Conservation (phyloP, 2,888 invertebrate species). For the Lasioglossum leucozonium region DNA sequence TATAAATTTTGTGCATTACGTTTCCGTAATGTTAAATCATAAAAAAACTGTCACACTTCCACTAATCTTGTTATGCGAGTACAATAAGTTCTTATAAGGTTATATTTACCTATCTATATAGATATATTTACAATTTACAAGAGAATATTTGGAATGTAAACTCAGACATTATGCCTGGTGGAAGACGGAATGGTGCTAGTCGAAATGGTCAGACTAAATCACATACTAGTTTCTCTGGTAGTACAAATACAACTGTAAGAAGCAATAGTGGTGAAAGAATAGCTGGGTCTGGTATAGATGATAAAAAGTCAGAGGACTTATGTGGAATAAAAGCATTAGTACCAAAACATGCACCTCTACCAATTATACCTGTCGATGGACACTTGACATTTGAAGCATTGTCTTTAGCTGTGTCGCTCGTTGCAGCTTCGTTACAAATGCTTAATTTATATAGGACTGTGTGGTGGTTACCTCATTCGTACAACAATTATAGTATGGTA, state of each 20-base stretch:
- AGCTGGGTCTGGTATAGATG: slow-evolving; percentile 67
- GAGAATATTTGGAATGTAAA: slow-evolving; percentile 41
- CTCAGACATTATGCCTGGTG: slow-evolving; percentile 81
- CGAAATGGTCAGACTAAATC: slow-evolving; percentile 79
- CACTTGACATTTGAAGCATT: slow-evolving; percentile 94
- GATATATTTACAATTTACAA: neutral
- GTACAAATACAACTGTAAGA: slow-evolving; percentile 47
- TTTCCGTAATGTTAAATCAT: neutral
- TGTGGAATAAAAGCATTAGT: slow-evolving; percentile 85
- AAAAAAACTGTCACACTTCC: neutral
- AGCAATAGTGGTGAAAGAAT: slow-evolving; percentile 69
- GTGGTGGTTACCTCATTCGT: slow-evolving; percentile 98
- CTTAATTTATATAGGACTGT: slow-evolving; percentile 97
- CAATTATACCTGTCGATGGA: slow-evolving; percentile 91
- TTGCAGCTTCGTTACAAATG: slow-evolving; percentile 94
- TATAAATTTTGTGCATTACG: neutral
- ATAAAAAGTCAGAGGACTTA: slow-evolving; percentile 76
- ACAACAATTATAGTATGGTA: slow-evolving; percentile 95
- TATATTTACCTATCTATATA: neutral
- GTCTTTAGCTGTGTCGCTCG: slow-evolving; percentile 92
- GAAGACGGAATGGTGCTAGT: slow-evolving; percentile 79
- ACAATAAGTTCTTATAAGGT: neutral
- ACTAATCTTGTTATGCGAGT: neutral
- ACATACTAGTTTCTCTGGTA: slow-evolving; percentile 78
- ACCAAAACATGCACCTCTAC: slow-evolving; percentile 93